phyloP scores from a whole-genome alignment of 2,888 invertebrate genomes.

The Gryllus longicercus region DNA sequence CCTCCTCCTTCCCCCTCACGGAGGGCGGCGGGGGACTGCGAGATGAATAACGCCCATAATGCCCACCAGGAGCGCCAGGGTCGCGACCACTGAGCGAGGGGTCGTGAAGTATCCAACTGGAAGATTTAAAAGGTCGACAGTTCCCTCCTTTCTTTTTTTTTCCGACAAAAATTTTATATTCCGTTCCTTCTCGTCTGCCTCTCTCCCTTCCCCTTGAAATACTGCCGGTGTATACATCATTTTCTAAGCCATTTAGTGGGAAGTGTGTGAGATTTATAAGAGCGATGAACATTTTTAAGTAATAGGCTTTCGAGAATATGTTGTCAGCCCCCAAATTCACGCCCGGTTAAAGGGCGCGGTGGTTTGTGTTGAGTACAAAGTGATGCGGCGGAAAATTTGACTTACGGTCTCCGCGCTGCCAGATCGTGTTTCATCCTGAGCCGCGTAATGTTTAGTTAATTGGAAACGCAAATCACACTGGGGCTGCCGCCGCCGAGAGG shows the following conservation, averaged over 20 bases:
- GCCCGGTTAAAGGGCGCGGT: neutral
- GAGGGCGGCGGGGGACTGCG: neutral
- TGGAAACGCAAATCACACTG: neutral
- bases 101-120: neutral
- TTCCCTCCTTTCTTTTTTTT: neutral
- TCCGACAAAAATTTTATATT: neutral
- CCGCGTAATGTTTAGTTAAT: neutral
- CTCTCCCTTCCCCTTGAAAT: neutral
- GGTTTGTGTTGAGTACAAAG: slow-evolving; percentile 4
- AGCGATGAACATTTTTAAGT: neutral
- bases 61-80: neutral
- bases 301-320: slow-evolving; percentile 17
- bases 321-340: neutral
- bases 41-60: neutral
- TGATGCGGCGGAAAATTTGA: neutral
- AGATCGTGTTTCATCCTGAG: slow-evolving; percentile 17
- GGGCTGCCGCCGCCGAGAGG: too few relatives aligned
- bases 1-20: neutral
- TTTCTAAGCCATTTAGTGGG: slow-evolving; percentile 6
- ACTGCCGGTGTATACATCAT: slow-evolving; percentile 5
- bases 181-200: neutral
- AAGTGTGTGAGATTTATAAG: slow-evolving; percentile 2
- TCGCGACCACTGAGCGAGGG: neutral
- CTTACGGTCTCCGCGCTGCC: neutral
- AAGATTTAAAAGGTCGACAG: slow-evolving; percentile 4